Evolutionary conservation across 2,113 vertebrate genomes (phyloP).

Genomic region (Salvelinus namaycush): DNA sequence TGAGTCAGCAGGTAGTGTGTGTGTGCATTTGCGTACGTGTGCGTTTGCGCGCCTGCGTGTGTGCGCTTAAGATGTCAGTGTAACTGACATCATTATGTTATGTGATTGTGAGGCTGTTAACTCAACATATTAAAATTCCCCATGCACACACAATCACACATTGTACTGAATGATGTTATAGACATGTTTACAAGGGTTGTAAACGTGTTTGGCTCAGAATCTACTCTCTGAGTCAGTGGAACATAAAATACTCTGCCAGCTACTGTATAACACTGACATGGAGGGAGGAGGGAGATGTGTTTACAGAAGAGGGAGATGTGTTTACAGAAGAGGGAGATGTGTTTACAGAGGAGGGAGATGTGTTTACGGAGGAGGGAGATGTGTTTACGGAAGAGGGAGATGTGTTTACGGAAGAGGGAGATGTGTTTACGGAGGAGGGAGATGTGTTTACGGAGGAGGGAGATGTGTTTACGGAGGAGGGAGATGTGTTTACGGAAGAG

Average conservation of each 20-base stretch:
- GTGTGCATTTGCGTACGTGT: constrained; percentile 10
- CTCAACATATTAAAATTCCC: background rate
- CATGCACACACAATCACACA: background rate
- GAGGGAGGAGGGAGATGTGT: too few relatives aligned
- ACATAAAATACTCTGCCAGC: constrained; percentile 57
- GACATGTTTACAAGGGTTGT: constrained; percentile 72
- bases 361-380: too few relatives aligned
- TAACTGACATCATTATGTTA: background rate
- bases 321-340: too few relatives aligned
- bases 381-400: too few relatives aligned
- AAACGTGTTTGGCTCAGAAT: constrained; percentile 65
- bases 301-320: too few relatives aligned
- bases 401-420: too few relatives aligned
- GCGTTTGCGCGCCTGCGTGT: constrained; percentile 6
- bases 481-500: too few relatives aligned
- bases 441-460: too few relatives aligned
- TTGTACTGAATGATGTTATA: constrained; percentile 62
- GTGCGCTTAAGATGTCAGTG: background rate
- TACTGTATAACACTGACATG: constrained; percentile 35
- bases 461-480: too few relatives aligned
- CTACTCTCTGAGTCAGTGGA: constrained; percentile 30
- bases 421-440: too few relatives aligned
- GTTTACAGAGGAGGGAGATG: too few relatives aligned
- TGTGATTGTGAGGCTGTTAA: background rate
- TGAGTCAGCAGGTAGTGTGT: constrained; percentile 55